These are phyloP conservation scores for Drosophila mimetica DNA, from an alignment of 2,888 invertebrate genomes.

Conservation along the genomic window DNA sequence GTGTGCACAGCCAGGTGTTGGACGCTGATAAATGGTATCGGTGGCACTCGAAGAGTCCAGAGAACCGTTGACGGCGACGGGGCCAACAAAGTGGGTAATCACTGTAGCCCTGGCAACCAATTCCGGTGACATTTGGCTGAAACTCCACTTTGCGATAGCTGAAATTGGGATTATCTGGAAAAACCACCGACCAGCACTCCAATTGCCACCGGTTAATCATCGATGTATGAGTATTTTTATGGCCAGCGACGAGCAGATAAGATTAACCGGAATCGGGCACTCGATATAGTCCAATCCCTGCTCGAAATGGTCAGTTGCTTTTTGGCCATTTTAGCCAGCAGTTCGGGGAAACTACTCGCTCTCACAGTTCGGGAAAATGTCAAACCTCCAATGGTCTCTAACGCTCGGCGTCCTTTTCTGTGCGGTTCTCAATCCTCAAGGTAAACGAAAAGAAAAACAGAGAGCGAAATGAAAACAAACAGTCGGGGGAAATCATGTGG, in stretches of 20 bases:
- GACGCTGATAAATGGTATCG: slow-evolving; percentile 54
- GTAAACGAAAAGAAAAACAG: slow-evolving; percentile 46
- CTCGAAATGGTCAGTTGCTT: slow-evolving; percentile 46
- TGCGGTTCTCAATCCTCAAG: slow-evolving; percentile 52
- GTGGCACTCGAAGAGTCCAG: slow-evolving; percentile 36
- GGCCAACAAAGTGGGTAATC: slow-evolving; percentile 42
- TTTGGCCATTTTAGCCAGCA: slow-evolving; percentile 26
- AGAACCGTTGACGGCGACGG: not conserved
- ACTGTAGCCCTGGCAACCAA: slow-evolving; percentile 53
- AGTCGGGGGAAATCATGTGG: slow-evolving; percentile 25
- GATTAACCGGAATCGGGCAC: slow-evolving; percentile 60
- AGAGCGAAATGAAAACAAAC: not conserved
- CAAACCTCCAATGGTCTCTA: slow-evolving; percentile 38
- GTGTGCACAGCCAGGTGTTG: slow-evolving; percentile 68
- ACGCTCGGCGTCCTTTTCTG: slow-evolving; percentile 51
- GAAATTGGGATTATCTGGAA: slow-evolving; percentile 28
- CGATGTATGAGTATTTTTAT: slow-evolving; percentile 26
- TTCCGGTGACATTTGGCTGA: slow-evolving; percentile 7
- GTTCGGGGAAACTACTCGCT: slow-evolving; percentile 16
- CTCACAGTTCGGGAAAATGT: slow-evolving; percentile 39
- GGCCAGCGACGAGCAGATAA: slow-evolving; percentile 52
- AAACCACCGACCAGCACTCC: slow-evolving; percentile 11
- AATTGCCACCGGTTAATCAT: slow-evolving; percentile 37
- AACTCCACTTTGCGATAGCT: slow-evolving; percentile 8
- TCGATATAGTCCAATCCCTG: slow-evolving; percentile 27